phyloP scores from a whole-genome alignment of 2,113 vertebrate species.

The Pedetes capensis region DNA sequence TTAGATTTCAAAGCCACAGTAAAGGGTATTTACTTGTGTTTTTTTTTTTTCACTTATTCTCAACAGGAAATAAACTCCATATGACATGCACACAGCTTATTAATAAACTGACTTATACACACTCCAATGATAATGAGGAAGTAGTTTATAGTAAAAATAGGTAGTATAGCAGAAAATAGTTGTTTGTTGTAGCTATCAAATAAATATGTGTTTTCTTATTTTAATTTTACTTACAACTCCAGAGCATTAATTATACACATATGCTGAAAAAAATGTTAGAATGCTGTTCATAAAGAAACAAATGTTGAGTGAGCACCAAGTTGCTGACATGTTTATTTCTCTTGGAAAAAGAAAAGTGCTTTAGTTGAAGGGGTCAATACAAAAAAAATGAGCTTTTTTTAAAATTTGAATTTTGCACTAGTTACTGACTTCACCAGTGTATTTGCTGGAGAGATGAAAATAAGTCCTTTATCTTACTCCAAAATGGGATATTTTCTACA shows the following conservation, averaged over 20 bases:
- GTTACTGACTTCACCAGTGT: no score
- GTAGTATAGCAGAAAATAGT: neutral
- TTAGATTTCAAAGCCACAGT: no score
- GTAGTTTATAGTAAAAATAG: neutral
- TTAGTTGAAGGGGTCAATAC: neutral
- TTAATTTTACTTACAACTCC: neutral
- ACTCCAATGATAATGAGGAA: neutral
- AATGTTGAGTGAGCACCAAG: neutral
- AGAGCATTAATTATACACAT: neutral
- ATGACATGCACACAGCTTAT: no score
- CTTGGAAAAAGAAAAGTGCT: neutral
- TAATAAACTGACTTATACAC: neutral
- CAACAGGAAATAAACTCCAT: no score
- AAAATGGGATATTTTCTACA: neutral
- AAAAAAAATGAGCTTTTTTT: neutral
- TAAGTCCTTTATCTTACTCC: neutral
- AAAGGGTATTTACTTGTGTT: no score
- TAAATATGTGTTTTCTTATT: neutral
- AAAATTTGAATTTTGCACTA: neutral
- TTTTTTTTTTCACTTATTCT: no score
- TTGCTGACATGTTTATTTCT: neutral
- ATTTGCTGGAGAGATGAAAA: fast-evolving
- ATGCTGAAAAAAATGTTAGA: neutral
- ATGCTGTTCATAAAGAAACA: neutral
- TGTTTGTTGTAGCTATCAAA: neutral